A percentile compares a stretch with the other conserved stretches of the same genome.
Conservation (phyloP, 2,888 invertebrate species). For the Campoplex nolae region DNA sequence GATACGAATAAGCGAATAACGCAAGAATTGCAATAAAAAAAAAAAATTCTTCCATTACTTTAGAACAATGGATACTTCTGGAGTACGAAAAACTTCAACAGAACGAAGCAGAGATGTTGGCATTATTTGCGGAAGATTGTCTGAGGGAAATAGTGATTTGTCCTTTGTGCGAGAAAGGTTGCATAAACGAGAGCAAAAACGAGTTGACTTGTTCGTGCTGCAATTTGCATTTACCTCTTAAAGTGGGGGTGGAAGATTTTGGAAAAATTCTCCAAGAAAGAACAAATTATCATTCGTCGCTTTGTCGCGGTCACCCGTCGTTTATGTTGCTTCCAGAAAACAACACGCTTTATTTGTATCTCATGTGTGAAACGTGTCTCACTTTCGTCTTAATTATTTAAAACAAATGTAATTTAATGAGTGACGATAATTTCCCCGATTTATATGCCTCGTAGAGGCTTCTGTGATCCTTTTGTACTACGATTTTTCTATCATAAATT, state of each 20-base stretch:
- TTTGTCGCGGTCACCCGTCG: constrained; percentile 74
- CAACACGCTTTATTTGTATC: constrained; percentile 74
- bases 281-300: constrained; percentile 75
- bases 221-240: constrained; percentile 74
- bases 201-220: constrained; percentile 78
- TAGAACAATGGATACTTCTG: constrained; percentile 81
- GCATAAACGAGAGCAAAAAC: constrained; percentile 71
- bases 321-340: constrained; percentile 78
- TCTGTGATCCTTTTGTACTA: constrained; percentile 9
- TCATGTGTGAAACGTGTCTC: constrained; percentile 79
- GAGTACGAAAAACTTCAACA: constrained; percentile 80
- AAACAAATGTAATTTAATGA: background rate
- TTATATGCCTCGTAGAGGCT: constrained; percentile 7
- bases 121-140: constrained; percentile 75
- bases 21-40: background rate
- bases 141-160: constrained; percentile 79
- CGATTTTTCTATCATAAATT: background rate
- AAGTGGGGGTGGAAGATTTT: constrained; percentile 73
- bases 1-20: background rate
- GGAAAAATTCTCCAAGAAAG: constrained; percentile 74
- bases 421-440: background rate
- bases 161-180: constrained; percentile 82
- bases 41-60: background rate
- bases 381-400: constrained; percentile 72
- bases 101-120: constrained; percentile 78